Conservation (phyloP, 2,113 vertebrate species). For the Grus americana region DNA sequence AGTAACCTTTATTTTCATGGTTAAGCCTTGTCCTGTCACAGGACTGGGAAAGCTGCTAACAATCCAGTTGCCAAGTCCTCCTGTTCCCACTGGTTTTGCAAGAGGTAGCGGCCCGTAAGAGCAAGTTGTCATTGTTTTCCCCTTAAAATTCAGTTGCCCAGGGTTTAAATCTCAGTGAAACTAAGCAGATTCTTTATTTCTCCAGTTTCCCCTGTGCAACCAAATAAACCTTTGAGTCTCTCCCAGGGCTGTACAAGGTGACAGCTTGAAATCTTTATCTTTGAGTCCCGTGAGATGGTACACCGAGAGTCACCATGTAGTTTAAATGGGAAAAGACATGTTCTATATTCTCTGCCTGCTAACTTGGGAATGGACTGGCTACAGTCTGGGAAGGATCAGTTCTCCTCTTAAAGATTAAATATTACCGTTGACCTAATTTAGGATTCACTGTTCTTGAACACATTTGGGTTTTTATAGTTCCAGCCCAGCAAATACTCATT, state of each 20-base stretch:
- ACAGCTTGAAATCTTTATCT: neutral
- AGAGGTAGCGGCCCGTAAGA: neutral
- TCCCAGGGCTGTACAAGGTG: neutral
- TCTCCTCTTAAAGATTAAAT: neutral
- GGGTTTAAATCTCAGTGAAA: neutral
- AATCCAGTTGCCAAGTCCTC: neutral
- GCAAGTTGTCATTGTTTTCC: accelerated
- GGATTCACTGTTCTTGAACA: neutral
- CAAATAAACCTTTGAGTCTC: neutral
- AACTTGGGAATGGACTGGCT: neutral
- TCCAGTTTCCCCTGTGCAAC: neutral
- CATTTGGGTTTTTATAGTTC: neutral
- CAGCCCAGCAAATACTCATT: neutral
- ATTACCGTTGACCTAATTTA: neutral
- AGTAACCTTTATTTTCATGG: neutral
- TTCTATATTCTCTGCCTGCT: neutral
- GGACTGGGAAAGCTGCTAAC: neutral
- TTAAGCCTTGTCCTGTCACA: neutral
- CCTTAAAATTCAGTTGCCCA: neutral
- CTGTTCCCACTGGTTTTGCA: neutral
- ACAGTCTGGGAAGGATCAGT: neutral
- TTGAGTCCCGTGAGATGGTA: neutral
- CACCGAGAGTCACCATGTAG: accelerated
- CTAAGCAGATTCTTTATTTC: neutral
- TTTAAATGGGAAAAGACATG: neutral